Evolutionary conservation across 2,797 vertebrate genomes (phyloP).

Genomic region (Sebastes nivosus): DNA sequence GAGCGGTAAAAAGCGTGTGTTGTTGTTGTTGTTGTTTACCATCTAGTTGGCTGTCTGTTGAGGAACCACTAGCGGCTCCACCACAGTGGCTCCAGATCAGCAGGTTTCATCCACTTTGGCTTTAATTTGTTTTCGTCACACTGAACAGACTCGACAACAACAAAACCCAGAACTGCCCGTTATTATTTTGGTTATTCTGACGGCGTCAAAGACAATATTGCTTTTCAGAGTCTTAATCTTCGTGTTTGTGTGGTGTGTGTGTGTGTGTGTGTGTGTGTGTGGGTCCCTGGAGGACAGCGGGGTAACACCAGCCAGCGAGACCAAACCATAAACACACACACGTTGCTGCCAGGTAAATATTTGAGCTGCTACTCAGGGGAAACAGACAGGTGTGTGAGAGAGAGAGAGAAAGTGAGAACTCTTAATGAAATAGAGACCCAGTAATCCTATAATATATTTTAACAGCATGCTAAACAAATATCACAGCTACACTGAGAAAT

Average conservation of each 20-base stretch:
- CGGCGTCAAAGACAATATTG: neutral
- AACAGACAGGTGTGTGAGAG: slow-evolving; percentile 9
- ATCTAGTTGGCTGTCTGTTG: neutral
- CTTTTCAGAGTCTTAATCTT: neutral
- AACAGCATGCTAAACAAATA: neutral
- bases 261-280: neutral
- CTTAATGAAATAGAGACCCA: neutral
- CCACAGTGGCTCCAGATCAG: neutral
- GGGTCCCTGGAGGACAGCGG: slow-evolving; percentile 9
- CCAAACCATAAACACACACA: slow-evolving; percentile 34
- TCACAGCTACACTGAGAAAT: neutral
- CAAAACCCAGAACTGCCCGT: neutral
- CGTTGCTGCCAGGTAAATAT: slow-evolving; percentile 51
- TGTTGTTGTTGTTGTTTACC: neutral
- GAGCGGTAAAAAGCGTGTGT: too few relatives aligned
- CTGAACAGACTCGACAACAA: neutral
- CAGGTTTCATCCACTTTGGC: neutral
- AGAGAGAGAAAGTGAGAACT: neutral
- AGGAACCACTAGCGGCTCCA: neutral
- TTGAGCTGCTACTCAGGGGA: slow-evolving; percentile 43
- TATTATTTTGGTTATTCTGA: neutral
- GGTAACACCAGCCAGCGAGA: slow-evolving; percentile 13
- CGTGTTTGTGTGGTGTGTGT: too few relatives aligned
- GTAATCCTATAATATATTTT: slow-evolving; percentile 17
- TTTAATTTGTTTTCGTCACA: neutral